Percentiles rank a stretch among this genome's conserved stretches.
These are phyloP conservation scores for Circaetus gallicus DNA, from an alignment of 2,113 vertebrate species.

Conservation along the genomic window DNA sequence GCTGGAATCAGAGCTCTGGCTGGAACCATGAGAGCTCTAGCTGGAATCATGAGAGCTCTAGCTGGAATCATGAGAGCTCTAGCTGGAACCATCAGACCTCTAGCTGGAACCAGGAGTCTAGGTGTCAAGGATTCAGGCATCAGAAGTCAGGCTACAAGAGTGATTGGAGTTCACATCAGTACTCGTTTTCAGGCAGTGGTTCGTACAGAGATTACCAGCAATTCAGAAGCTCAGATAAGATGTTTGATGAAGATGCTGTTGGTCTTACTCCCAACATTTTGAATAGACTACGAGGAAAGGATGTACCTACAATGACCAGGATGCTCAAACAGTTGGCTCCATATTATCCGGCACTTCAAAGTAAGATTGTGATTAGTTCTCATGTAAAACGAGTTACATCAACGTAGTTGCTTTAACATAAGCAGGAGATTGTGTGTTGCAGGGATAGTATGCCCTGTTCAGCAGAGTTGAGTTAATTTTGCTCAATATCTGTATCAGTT, in stretches of 20 bases:
- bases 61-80: background rate
- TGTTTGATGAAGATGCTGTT: background rate
- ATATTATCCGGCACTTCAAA: conserved; percentile 22
- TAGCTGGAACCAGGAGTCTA: background rate
- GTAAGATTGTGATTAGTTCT: conserved; percentile 3
- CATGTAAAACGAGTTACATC: background rate
- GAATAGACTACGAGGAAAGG: background rate
- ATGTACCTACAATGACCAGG: background rate
- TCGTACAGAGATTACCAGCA: background rate
- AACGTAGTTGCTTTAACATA: background rate
- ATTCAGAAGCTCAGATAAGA: background rate
- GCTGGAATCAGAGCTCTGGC: background rate
- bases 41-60: background rate
- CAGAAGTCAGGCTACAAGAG: background rate
- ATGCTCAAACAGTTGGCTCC: conserved; percentile 4
- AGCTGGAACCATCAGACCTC: background rate
- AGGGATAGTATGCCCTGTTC: background rate
- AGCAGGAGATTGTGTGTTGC: background rate
- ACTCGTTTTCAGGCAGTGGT: background rate
- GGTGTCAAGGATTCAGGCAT: background rate
- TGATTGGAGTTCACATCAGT: background rate
- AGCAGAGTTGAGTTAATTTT: background rate
- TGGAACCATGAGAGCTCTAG: background rate
- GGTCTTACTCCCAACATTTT: background rate
- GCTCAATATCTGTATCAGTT: background rate